phyloP scores from a whole-genome alignment of 2,797 vertebrate species.

The Siniperca scherzeri region DNA sequence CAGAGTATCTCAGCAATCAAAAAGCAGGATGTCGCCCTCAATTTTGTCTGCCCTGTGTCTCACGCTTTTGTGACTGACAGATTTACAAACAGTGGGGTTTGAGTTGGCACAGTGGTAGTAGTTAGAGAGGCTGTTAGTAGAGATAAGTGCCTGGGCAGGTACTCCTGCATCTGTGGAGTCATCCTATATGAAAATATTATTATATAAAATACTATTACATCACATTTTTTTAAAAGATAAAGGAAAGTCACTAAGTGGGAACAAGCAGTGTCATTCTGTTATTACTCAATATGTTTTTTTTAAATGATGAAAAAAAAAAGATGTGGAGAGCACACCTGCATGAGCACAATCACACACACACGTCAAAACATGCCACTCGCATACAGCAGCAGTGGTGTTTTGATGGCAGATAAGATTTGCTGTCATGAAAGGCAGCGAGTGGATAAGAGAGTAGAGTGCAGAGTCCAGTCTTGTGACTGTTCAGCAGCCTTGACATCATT shows the following conservation, averaged over 20 bases:
- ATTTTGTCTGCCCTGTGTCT: slow-evolving; percentile 22
- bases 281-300: slow-evolving; percentile 1
- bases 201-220: neutral
- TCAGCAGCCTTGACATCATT: slow-evolving; percentile 70
- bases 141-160: slow-evolving; percentile 54
- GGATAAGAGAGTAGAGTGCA: slow-evolving; percentile 64
- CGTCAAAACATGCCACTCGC: slow-evolving; percentile 45
- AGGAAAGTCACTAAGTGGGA: slow-evolving; percentile 32
- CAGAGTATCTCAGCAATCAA: slow-evolving; percentile 56
- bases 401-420: slow-evolving; percentile 67
- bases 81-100: slow-evolving; percentile 62
- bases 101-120: slow-evolving; percentile 47
- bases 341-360: slow-evolving; percentile 13
- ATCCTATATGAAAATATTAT: slow-evolving; percentile 34
- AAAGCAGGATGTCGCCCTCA: slow-evolving; percentile 53
- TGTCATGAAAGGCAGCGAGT: slow-evolving; percentile 60
- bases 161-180: slow-evolving; percentile 41
- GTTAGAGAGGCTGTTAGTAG: slow-evolving; percentile 57
- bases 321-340: slow-evolving; percentile 13
- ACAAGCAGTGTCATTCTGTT: slow-evolving; percentile 1
- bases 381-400: slow-evolving; percentile 41
- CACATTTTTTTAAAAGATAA: slow-evolving; percentile 22
- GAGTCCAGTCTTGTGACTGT: slow-evolving; percentile 79
- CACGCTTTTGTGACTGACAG: slow-evolving; percentile 56
- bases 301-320: too few relatives aligned